Evolutionary conservation across 2,797 vertebrate genomes (phyloP).

Genomic region (Myotis pilosus): DNA sequence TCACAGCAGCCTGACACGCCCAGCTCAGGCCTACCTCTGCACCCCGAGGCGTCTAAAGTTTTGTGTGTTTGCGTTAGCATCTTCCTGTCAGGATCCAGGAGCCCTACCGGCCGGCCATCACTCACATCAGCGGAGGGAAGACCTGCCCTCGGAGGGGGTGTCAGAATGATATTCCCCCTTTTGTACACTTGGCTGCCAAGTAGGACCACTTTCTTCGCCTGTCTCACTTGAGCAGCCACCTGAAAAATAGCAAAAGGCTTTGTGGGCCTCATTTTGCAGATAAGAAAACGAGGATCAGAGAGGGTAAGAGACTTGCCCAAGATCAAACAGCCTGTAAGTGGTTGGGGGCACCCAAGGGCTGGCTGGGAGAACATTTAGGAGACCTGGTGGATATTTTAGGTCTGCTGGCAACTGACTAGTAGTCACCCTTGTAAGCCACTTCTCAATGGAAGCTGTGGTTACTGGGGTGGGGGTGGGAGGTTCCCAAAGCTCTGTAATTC

Average conservation of each 20-base stretch:
- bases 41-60: neutral
- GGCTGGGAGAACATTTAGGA: neutral
- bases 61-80: neutral
- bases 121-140: neutral
- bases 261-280: neutral
- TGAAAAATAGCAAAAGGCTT: neutral
- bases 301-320: neutral
- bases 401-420: too few species aligned
- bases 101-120: neutral
- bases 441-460: neutral
- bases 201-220: neutral
- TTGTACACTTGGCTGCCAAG: neutral
- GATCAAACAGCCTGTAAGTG: neutral
- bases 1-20: neutral
- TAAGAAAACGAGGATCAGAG: neutral
- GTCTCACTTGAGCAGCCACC: neutral
- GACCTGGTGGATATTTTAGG: neutral
- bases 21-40: neutral
- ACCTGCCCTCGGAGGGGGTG: neutral
- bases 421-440: neutral
- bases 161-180: neutral
- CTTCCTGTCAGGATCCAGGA: neutral
- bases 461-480: too few species aligned
- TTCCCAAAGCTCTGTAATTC: neutral
- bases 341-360: neutral